Evolutionary conservation across 2,888 invertebrate species (phyloP).

Genomic region (Drosophila macrospina): DNA sequence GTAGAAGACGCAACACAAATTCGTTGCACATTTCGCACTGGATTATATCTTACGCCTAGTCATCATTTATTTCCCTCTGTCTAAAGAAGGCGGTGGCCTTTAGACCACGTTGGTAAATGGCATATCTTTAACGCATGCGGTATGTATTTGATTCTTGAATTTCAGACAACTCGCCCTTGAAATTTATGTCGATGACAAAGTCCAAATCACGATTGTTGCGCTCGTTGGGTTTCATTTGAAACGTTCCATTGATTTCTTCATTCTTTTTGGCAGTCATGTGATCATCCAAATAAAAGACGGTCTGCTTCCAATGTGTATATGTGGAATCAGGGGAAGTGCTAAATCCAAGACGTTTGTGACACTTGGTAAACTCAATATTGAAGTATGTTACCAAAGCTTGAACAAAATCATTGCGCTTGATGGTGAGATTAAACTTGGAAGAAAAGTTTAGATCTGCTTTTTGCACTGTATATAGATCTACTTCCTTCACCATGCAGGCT

Average conservation of each 20-base stretch:
- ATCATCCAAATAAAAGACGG: slow-evolving; percentile 98
- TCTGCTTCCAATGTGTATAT: slow-evolving; percentile 99
- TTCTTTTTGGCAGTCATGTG: slow-evolving; percentile 98
- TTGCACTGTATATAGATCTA: slow-evolving; percentile 99
- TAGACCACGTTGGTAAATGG: slow-evolving; percentile 38
- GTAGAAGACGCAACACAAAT: slow-evolving; percentile 71
- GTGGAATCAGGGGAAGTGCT: slow-evolving; percentile 99
- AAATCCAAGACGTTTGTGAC: slow-evolving; percentile 99
- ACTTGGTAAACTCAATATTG: slow-evolving; percentile 99
- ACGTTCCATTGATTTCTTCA: slow-evolving; percentile 96
- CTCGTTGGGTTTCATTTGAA: slow-evolving; percentile 97
- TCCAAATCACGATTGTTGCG: slow-evolving; percentile 99
- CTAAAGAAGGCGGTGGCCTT: slow-evolving; percentile 45
- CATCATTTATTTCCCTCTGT: slow-evolving; percentile 50
- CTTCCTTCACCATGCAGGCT: slow-evolving; percentile 97
- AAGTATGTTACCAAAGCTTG: slow-evolving; percentile 99
- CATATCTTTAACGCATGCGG: slow-evolving; percentile 90
- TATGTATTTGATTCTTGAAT: slow-evolving; percentile 94
- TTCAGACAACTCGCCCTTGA: slow-evolving; percentile 95
- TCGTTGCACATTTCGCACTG: slow-evolving; percentile 75
- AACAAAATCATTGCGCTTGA: slow-evolving; percentile 96
- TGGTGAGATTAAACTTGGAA: slow-evolving; percentile 93
- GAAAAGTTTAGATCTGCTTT: slow-evolving; percentile 97
- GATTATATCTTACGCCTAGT: slow-evolving; percentile 74
- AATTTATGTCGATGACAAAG: slow-evolving; percentile 96